Base-by-base conservation (phyloP, 2,888 invertebrate genomes). In the Cryptocephalus primarius region DNA sequence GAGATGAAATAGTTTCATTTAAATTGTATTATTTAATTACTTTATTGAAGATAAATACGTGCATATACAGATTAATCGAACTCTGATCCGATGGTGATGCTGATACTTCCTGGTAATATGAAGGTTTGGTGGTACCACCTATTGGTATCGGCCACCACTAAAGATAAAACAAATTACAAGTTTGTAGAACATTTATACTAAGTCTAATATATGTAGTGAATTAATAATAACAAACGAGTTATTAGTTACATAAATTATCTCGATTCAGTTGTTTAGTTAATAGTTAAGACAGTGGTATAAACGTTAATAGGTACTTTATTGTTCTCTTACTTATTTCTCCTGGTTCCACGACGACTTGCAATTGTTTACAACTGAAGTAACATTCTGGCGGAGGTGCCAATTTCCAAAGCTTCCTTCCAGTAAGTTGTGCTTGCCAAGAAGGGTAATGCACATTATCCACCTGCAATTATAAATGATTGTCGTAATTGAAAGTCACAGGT, bases 371-470 rank as follows among this genome's bases (percentile, higher is more conserved):
- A 45, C 73, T 68, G 66, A 87, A 87, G 62, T 83, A 79, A 66
- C 96, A 96, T 72, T 96, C 96, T 0, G 90, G 87, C 1, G 95
- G 94, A 8, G 96, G 94, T 55, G 90, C 85, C 50, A 96, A 73
- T 46, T 80, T 77, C 96, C 96, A 96, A 51, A 77, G 74, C 69
- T 97, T 97, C 57, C 74, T 79, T 1, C 96, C 95, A 44, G 80
- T 79, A 42, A 96, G 75, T 73, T 96, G 96, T 0, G 95, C 95
- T 72, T 97, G 96, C 96, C 96, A 96, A 1, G 95, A 96, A 46
- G 94, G 89, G 69, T 89, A 80, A 43, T 82, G 79, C 43, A 96
- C 96, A 51, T 93, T 88, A 71, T 96, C 96, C 55, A 96, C 85
- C 94, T 95, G 61, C 61, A 60, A n/a, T n/a, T n/a, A n/a, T n/a